Evolutionary conservation across 2,113 vertebrate species (phyloP).

Genomic region (Pteropus alecto): DNA sequence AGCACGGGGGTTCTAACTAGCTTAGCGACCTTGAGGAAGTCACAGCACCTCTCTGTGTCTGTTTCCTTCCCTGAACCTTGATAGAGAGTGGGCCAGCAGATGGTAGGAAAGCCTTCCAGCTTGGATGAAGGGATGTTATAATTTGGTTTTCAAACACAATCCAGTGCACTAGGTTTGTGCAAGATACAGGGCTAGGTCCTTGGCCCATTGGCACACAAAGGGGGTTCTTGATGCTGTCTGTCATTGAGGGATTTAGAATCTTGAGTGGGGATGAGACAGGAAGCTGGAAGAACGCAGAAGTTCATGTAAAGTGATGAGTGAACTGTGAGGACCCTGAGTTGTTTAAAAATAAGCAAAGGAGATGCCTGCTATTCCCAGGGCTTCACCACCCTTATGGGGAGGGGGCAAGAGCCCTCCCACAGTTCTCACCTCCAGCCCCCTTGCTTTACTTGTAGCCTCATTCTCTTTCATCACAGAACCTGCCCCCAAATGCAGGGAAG

Average conservation of each 20-base stretch:
- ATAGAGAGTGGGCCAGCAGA: background rate
- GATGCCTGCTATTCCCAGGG: background rate
- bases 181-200: background rate
- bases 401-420: accelerated
- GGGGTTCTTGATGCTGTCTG: background rate
- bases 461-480: background rate
- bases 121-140: background rate
- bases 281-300: background rate
- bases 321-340: background rate
- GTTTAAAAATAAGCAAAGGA: background rate
- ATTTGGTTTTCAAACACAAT: background rate
- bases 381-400: background rate
- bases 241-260: background rate
- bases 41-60: background rate
- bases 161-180: background rate
- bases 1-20: background rate
- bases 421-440: background rate
- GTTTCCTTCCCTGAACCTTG: background rate
- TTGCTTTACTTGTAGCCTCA: background rate
- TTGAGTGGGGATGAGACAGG: background rate
- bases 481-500: background rate
- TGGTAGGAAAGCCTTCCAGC: background rate
- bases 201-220: background rate
- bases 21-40: background rate
- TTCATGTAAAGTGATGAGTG: accelerated